Evolutionary conservation across 2,888 invertebrate species (phyloP), one percentile per base, ranked within the genome.

Genomic region (Synergus gifuensis): DNA sequence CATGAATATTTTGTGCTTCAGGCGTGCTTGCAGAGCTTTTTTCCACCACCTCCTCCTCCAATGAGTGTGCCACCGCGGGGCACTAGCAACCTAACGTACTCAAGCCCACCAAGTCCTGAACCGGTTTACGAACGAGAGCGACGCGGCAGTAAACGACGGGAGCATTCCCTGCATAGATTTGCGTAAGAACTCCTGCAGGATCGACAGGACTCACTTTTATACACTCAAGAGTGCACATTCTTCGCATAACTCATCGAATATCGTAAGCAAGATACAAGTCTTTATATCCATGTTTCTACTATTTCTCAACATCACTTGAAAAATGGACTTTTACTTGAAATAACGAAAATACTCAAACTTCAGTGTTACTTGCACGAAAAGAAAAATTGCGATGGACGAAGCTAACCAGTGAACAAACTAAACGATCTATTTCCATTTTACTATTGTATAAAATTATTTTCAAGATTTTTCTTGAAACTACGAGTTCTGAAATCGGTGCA

Each of bases 1-100:
- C 49, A 73, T 73, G 73, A 73, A 73, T 73, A 73, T 73, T 54
- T 73, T 46, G 73, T 82, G 82, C 63, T 79, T 85, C 83, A 92
- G 92, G 92, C 92, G 76, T 92, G 92, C 86, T 91, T 92, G 87
- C 92, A 92, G 91, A 92, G 92, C 86, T 92, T 92, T 87, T 92
- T 92, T 86, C 92, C 92, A 76, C 92, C 92, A 67, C 92, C 92
- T 40, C 92, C 92, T 64, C 92, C 92, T 4, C 92, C 91, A 79
- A 91, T 92, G 90, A 90, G 88, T 81, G 90, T 88, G 58, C 92
- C 92, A 42, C 91, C 89, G 62, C 89, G 92, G 79, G 91, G 91
- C 77, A 88, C 90, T 80, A 92, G 88, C 87, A 92, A 92, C 79
- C 87, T 91, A 81, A 92, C 92, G 82, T 92, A 92, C 84, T 92